Evolutionary conservation across 1,140 invertebrate species (phyloP).

Genomic region (Plutomurus gul): DNA sequence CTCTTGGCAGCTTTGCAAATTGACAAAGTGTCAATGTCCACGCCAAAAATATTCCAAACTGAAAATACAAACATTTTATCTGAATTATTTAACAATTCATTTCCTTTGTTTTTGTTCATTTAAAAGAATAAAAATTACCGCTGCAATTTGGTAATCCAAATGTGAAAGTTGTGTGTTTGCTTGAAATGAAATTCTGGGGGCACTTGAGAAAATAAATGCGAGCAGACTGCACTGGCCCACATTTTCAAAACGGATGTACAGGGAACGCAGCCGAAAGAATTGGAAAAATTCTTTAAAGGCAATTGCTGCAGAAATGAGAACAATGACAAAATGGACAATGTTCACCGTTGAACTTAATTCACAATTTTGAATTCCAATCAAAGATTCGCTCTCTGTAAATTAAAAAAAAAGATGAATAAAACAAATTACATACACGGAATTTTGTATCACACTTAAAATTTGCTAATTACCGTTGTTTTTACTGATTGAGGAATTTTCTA

Average conservation of each 20-base stretch:
- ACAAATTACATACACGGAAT: too few relatives aligned
- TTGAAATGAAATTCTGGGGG: neutral
- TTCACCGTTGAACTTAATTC: neutral
- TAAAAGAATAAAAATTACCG: neutral
- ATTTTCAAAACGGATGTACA: slow-evolving; percentile 42
- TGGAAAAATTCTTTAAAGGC: slow-evolving; percentile 34
- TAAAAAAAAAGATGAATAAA: neutral
- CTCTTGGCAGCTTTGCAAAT: neutral
- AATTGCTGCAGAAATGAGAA: neutral
- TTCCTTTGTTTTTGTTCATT: neutral
- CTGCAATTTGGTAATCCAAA: neutral
- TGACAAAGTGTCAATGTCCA: slow-evolving; percentile 35
- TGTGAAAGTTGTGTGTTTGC: neutral
- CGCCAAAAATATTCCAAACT: slow-evolving; percentile 41
- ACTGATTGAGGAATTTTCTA: neutral
- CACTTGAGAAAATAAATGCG: slow-evolving; percentile 15
- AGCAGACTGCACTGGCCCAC: slow-evolving; percentile 22
- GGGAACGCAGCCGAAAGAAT: slow-evolving; percentile 1
- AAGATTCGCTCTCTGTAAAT: neutral
- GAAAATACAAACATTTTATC: neutral
- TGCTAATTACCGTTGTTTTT: too few relatives aligned
- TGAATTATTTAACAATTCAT: neutral
- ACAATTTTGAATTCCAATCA: neutral
- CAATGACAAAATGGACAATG: neutral
- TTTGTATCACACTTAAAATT: too few relatives aligned